A percentile compares a stretch with the other conserved stretches of the same genome.
phyloP scores from a whole-genome alignment of 2,113 vertebrate species.

The Mastomys natalensis region DNA sequence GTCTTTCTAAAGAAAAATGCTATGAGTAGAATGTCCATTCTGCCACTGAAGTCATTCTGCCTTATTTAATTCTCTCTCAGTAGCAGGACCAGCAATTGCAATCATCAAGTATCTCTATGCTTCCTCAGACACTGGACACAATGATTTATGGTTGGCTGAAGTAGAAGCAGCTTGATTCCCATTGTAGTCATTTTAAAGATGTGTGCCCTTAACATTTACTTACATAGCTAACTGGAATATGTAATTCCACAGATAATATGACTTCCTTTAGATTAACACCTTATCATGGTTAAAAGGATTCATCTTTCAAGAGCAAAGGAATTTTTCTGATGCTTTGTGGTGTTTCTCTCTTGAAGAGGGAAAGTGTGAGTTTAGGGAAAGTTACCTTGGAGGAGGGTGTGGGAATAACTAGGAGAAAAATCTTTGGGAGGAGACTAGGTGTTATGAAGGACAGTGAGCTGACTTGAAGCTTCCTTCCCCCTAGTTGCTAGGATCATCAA shows the following conservation, averaged over 20 bases:
- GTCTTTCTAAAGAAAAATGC: constrained; percentile 35
- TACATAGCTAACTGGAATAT: neutral
- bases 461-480: neutral
- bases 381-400: neutral
- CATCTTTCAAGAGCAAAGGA: neutral
- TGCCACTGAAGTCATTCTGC: neutral
- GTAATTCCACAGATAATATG: neutral
- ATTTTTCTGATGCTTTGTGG: neutral
- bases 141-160: neutral
- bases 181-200: constrained; percentile 46
- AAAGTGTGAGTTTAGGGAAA: neutral
- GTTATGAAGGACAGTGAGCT: neutral
- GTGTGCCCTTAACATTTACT: neutral
- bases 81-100: constrained; percentile 13
- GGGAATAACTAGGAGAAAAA: neutral
- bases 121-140: neutral
- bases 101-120: neutral
- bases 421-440: neutral
- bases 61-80: constrained; percentile 46
- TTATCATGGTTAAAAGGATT: neutral
- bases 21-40: neutral
- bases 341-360: neutral
- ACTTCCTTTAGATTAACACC: neutral
- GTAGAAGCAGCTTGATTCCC: constrained; percentile 2
- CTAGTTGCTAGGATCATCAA: neutral